phyloP scores from a whole-genome alignment of 2,888 invertebrate genomes.

The Spilarctia lutea region DNA sequence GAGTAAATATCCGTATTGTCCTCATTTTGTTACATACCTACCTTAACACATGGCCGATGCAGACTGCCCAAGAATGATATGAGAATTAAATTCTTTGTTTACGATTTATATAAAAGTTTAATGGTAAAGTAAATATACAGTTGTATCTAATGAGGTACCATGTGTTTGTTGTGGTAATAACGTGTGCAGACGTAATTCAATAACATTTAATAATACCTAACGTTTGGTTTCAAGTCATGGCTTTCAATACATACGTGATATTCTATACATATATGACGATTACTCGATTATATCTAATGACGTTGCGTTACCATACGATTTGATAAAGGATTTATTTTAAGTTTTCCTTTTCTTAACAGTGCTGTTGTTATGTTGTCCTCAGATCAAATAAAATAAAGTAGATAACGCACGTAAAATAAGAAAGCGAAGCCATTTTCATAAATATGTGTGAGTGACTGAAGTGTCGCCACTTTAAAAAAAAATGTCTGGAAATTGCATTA shows the following conservation, averaged over 20 bases:
- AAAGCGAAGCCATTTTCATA: no score
- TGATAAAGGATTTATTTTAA: no score
- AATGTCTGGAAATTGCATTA: no score
- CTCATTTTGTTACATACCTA: conserved; percentile 55
- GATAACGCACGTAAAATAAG: no score
- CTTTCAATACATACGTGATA: background rate
- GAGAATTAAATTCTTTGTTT: background rate
- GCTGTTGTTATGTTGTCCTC: no score
- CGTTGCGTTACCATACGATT: no score
- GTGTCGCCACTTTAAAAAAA: no score
- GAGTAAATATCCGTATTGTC: conserved; percentile 73
- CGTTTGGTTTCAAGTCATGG: background rate
- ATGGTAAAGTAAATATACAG: background rate
- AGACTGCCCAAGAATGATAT: conserved; percentile 16
- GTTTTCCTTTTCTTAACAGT: no score
- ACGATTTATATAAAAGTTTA: background rate
- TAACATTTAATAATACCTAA: background rate
- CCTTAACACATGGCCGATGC: conserved; percentile 31
- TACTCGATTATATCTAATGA: background rate
- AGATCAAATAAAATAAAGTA: no score
- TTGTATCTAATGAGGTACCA: background rate
- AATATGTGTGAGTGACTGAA: no score
- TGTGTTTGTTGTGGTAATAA: background rate
- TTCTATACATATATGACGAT: background rate
- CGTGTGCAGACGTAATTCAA: background rate